These are phyloP conservation scores for Acrobasis suavella DNA, from an alignment of 2,888 invertebrate genomes.

Conservation along the genomic window DNA sequence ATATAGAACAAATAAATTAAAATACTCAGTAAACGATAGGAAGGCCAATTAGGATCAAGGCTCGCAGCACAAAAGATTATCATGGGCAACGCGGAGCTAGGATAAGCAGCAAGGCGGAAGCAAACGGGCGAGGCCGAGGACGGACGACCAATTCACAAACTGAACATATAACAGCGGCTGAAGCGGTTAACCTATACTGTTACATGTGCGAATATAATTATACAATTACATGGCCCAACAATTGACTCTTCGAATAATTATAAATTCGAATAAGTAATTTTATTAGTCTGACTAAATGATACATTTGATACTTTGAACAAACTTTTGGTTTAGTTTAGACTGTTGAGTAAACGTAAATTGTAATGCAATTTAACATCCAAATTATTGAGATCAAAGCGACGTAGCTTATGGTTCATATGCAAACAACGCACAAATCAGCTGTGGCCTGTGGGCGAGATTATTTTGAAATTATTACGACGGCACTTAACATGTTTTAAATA, in stretches of 20 bases:
- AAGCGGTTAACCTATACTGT: slow-evolving; percentile 47
- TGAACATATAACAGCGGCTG: slow-evolving; percentile 56
- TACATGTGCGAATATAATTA: slow-evolving; percentile 14
- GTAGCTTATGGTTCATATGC: slow-evolving; percentile 28
- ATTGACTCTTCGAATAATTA: neutral
- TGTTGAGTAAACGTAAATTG: slow-evolving; percentile 9
- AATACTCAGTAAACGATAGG: slow-evolving; percentile 50
- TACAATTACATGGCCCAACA: neutral
- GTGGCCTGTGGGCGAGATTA: slow-evolving; percentile 39
- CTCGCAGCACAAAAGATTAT: slow-evolving; percentile 72
- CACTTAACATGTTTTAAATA: slow-evolving; percentile 66
- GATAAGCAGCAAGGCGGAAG: slow-evolving; percentile 79
- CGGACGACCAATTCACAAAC: slow-evolving; percentile 73
- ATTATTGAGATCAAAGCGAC: slow-evolving; percentile 35
- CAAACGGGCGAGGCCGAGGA: slow-evolving; percentile 76
- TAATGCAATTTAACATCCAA: slow-evolving; percentile 1
- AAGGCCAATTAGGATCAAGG: slow-evolving; percentile 77
- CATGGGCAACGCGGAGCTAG: slow-evolving; percentile 74
- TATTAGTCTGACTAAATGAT: neutral
- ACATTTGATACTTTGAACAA: slow-evolving; percentile 6
- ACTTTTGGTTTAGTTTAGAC: neutral
- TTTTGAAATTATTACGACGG: slow-evolving; percentile 58
- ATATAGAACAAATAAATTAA: slow-evolving; percentile 59
- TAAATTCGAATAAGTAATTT: too few relatives aligned
- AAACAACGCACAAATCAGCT: slow-evolving; percentile 32